These are phyloP conservation scores for Rattus rattus DNA, from an alignment of 2,113 vertebrate genomes.

Conservation along the genomic window DNA sequence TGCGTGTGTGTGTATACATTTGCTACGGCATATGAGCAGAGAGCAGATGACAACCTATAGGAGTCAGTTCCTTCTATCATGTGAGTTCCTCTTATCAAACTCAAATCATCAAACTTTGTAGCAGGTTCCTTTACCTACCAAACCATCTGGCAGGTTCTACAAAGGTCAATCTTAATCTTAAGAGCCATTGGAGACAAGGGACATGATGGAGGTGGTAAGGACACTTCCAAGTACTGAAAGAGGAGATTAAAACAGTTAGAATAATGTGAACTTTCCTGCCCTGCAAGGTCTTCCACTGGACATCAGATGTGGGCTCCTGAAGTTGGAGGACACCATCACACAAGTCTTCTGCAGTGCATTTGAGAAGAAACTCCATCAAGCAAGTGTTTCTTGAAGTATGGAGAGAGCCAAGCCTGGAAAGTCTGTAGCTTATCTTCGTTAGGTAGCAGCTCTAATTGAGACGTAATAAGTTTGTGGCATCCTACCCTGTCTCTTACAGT, in stretches of 20 bases:
- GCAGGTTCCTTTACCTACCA: background rate
- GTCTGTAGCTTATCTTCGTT: slow-evolving; percentile 66
- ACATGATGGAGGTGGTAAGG: background rate
- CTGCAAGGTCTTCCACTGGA: background rate
- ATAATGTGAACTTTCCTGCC: slow-evolving; percentile 29
- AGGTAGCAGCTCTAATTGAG: slow-evolving; percentile 74
- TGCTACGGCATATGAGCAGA: background rate
- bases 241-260: background rate
- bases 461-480: slow-evolving; percentile 83
- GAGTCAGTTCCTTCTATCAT: background rate
- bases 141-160: background rate
- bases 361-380: slow-evolving; percentile 58
- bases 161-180: background rate
- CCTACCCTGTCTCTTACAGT: slow-evolving; percentile 78
- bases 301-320: background rate
- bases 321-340: background rate
- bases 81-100: background rate
- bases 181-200: background rate
- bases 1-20: background rate
- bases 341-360: background rate
- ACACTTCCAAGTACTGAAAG: slow-evolving; percentile 11
- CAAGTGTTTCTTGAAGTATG: slow-evolving; percentile 83
- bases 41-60: background rate
- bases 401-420: slow-evolving; percentile 77
- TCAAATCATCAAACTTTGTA: background rate